A percentile compares a stretch with the other conserved stretches of the same genome.
Evolutionary conservation across 2,113 vertebrate species (phyloP).

Genomic region (Engraulis encrasicolus): DNA sequence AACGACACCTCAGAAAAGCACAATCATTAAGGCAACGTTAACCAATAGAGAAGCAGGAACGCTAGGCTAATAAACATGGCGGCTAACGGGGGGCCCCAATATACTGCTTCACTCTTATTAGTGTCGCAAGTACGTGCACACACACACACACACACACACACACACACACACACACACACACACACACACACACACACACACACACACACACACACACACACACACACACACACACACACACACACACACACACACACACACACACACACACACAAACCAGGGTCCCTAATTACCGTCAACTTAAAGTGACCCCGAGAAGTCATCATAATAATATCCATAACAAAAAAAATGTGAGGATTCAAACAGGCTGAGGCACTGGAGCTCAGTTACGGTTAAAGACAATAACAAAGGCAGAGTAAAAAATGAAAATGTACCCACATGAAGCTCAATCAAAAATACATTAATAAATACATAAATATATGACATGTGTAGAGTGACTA

Average conservation of each 20-base stretch:
- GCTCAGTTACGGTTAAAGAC: neutral
- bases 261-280: no score
- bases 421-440: neutral
- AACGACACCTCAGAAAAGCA: neutral
- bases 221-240: no score
- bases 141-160: no score
- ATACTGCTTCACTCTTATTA: neutral
- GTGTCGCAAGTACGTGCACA: no score
- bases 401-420: neutral
- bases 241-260: no score
- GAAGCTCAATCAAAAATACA: neutral
- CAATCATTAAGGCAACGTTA: neutral
- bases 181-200: no score
- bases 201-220: no score
- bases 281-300: neutral
- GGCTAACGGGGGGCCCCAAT: neutral
- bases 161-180: no score
- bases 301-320: neutral
- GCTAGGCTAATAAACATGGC: neutral
- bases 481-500: no score
- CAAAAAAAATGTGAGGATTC: neutral
- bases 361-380: neutral
- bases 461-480: neutral
- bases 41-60: neutral
- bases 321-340: neutral